Base-by-base conservation (phyloP, 2,113 vertebrate species). In the Eublepharis macularius region DNA sequence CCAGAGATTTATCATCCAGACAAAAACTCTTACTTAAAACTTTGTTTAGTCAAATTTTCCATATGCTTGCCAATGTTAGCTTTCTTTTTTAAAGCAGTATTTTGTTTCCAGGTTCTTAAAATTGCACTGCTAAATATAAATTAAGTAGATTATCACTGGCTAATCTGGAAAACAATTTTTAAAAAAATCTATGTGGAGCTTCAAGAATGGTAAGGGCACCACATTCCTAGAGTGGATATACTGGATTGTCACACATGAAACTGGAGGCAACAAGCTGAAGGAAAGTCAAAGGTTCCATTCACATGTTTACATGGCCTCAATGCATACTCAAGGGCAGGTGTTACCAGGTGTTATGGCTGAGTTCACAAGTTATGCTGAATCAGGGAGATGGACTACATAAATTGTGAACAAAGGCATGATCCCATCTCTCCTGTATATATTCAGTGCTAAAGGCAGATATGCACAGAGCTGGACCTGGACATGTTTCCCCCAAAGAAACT, bases 91-190 rank as follows among this genome's bases (percentile, higher is more conserved):
- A 29, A 39, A 45, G 10, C 74, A 24, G 36, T 11, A 7, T 68
- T 78, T 54, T 39, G 29, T 14, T 51, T 17, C 8, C 78, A 77
- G 43, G 13, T 47, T 21, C 2, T 2, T 49, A 57, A 34, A 32
- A 13, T 3, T 69, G 74, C 45, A 72, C 43, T 54, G 12, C 8
- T 54, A 78, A 32, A 43, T 41, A 65, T 19, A 65, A 41, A 47
- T 0, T 34, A 29, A 45, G 21, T 1, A 1, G 19, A 0, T 8
- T 43, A 57, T 34, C 34, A 2, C 13, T 74, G 26, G 49, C 34
- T 0, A 0, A 8, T 39, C 60, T 32, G 12, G 80, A 84, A 85
- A 82, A 19, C 1, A 43, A 45, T n/a, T n/a, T n/a, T n/a, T n/a
- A n/a, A 16, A 2, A n/a, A 29, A 9, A 36, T 41, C 45, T 51